Evolutionary conservation across 2,888 invertebrate species (phyloP), one percentile per base, ranked within the genome.

Genomic region (Synanthedon myopaeformis): DNA sequence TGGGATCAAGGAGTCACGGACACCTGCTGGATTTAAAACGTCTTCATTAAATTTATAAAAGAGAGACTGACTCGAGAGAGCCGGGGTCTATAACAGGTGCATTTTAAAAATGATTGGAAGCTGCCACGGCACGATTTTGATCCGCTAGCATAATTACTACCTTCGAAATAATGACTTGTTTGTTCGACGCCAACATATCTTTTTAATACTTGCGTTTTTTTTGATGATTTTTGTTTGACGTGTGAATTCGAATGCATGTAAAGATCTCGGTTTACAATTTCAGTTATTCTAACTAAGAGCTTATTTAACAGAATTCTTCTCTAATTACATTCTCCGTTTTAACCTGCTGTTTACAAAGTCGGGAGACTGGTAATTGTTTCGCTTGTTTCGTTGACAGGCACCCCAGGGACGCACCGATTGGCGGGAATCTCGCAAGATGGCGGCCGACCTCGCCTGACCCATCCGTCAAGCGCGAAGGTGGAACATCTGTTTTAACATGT

Each of bases 401-500:
- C 75, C 78, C 67, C 72, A 69, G 72, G 71, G 76, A 71, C 72
- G 70, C 70, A 60, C 58, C 67, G 76, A 82, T 79, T 82, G 82
- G 82, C 79, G 81, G 66, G 79, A 78, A 74, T 70, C 74, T 71
- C 63, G 66, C 79, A 81, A 82, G 81, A 84, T 84, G 84, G 85
- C 80, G 68, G 67, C 70, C 75, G 79, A 84, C 83, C 84, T 76
- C 68, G 72, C 69, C 79, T 84, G 85, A 85, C 83, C 83, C 77
- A 80, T 84, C 76, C 79, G 79, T 85, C 85, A 86, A 76, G 74
- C 69, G 67, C 61, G 70, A 75, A 78, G 74, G 74, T 74, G 80
- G 76, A 83, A 84, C 87, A 86, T 86, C 85, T 87, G 87, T 83
- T 82, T 79, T 79, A 79, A 78, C 79, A 79, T 82, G 76, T 80